Percentiles rank a stretch among this genome's conserved stretches.
These are phyloP conservation scores for Lasius fuliginosus DNA, from an alignment of 2,888 invertebrate genomes.

Conservation along the genomic window DNA sequence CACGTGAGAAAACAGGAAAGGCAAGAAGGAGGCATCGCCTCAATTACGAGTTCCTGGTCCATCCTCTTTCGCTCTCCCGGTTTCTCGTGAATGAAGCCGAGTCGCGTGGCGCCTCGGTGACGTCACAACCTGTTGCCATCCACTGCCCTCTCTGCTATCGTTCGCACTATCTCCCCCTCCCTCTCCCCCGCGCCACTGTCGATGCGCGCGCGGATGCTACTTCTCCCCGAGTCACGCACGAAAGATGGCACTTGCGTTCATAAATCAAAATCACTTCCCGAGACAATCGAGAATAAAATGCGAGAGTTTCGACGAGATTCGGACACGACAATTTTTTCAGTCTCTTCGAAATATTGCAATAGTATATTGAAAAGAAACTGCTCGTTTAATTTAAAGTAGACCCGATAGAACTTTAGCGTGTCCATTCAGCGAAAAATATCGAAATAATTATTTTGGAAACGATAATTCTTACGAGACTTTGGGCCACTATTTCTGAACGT, in stretches of 20 bases:
- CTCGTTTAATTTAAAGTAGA: neutral
- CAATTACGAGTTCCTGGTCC: conserved; percentile 79
- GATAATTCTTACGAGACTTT: neutral
- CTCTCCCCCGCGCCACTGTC: neutral
- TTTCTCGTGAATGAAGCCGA: conserved; percentile 84
- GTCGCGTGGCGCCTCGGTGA: conserved; percentile 85
- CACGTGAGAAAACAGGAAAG: conserved; percentile 77
- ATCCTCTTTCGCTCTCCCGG: conserved; percentile 68
- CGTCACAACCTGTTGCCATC: conserved; percentile 86
- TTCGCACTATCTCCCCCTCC: neutral
- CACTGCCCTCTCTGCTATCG: conserved; percentile 68
- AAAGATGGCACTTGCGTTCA: neutral
- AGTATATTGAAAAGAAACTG: neutral
- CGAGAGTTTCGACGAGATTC: neutral
- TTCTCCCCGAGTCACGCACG: neutral
- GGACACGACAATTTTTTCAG: neutral
- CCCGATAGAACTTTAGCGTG: neutral
- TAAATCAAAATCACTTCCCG: neutral
- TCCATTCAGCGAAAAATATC: neutral
- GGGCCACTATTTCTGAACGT: too few relatives aligned
- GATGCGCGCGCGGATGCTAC: conserved; percentile 5
- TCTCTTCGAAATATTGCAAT: neutral
- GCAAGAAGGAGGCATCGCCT: conserved; percentile 55
- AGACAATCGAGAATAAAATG: neutral
- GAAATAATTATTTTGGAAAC: neutral